These are phyloP conservation scores for Myotis myotis DNA, from an alignment of 2,797 vertebrate species.

Conservation along the genomic window DNA sequence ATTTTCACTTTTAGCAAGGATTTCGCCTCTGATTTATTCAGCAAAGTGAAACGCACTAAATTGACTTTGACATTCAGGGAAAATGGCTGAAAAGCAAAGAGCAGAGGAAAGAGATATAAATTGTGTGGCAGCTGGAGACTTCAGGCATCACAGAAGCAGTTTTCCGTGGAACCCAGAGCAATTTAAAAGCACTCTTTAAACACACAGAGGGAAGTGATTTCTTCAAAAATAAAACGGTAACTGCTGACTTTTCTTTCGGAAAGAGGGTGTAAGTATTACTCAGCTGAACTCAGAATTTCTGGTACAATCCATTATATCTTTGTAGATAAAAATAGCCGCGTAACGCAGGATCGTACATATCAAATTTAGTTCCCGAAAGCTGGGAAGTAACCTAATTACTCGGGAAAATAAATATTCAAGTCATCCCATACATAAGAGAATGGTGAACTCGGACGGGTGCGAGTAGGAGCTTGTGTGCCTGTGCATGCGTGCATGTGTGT, in stretches of 20 bases:
- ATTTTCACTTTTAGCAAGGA: slow-evolving; percentile 96
- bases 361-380: slow-evolving; percentile 1
- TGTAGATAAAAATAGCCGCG: neutral
- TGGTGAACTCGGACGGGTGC: neutral
- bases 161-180: slow-evolving; percentile 78
- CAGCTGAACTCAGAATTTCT: slow-evolving; percentile 63
- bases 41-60: slow-evolving; percentile 95
- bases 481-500: neutral
- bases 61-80: slow-evolving; percentile 94
- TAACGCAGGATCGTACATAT: neutral
- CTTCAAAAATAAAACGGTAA: slow-evolving; percentile 68
- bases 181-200: slow-evolving; percentile 79
- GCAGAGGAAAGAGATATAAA: slow-evolving; percentile 87
- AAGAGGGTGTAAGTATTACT: slow-evolving; percentile 66
- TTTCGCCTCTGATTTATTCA: slow-evolving; percentile 91
- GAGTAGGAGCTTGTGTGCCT: neutral
- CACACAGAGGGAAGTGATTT: slow-evolving; percentile 69
- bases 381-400: neutral
- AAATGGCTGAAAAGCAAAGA: slow-evolving; percentile 91
- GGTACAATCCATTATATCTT: neutral
- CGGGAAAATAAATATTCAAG: neutral
- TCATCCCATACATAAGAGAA: neutral
- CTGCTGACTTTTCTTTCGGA: slow-evolving; percentile 59
- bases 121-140: slow-evolving; percentile 86
- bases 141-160: slow-evolving; percentile 80